A percentile compares a stretch with the other conserved stretches of the same genome.
Conservation (phyloP, 2,113 vertebrate genomes). For the Pristiophorus japonicus region DNA sequence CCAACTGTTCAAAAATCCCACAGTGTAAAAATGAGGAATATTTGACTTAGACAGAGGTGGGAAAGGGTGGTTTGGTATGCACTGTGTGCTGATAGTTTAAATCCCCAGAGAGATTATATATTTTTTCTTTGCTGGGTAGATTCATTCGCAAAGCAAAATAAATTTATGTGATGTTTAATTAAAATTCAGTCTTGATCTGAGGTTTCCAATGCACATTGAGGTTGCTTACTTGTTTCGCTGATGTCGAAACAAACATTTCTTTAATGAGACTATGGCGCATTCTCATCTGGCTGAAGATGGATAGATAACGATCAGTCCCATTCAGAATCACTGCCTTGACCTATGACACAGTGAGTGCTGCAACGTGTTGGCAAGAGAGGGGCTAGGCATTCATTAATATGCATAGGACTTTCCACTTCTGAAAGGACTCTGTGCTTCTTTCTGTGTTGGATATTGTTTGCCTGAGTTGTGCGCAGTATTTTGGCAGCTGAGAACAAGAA, state of each 20-base stretch:
- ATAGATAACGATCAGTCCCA: constrained; percentile 77
- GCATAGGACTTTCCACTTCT: constrained; percentile 67
- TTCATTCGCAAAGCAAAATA: constrained; percentile 18
- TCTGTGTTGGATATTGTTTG: constrained; percentile 85
- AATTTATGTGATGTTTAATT: constrained; percentile 29
- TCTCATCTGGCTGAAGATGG: constrained; percentile 73
- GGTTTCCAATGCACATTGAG: neutral
- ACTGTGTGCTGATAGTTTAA: neutral
- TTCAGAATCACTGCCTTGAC: constrained; percentile 76
- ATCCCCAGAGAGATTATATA: neutral
- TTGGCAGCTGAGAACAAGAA: constrained; percentile 72
- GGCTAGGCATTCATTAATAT: constrained; percentile 80
- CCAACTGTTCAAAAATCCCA: neutral
- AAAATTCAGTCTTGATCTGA: constrained; percentile 12
- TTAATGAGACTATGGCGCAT: constrained; percentile 75
- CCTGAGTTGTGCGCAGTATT: constrained; percentile 79
- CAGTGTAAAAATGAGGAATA: neutral
- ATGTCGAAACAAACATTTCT: constrained; percentile 77
- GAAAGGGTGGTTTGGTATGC: neutral
- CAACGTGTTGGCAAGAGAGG: constrained; percentile 69
- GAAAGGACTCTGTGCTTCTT: constrained; percentile 68
- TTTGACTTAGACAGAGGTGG: neutral
- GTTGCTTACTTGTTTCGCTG: neutral
- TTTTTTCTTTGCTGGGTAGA: neutral
- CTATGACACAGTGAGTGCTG: constrained; percentile 75